These are phyloP conservation scores for Brachionus asplanchnoidis DNA, from an alignment of 1,140 invertebrate genomes.

Conservation along the genomic window DNA sequence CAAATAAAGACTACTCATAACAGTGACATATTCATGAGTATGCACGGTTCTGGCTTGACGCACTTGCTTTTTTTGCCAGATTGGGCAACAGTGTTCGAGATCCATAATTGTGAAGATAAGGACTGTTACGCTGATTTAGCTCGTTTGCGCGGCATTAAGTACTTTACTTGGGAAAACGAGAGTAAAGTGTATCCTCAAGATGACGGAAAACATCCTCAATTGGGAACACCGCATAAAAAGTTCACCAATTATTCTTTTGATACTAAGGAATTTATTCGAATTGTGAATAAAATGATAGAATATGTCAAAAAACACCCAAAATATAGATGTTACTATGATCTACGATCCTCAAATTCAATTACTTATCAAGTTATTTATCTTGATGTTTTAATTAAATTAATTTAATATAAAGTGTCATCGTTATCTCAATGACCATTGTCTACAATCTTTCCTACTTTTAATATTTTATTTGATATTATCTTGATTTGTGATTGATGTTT, in stretches of 20 bases:
- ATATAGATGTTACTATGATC: constrained; percentile 41
- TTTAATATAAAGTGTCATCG: not conserved
- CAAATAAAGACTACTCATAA: constrained; percentile 69
- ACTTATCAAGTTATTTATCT: not conserved
- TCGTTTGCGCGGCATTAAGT: constrained; percentile 81
- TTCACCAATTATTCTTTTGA: constrained; percentile 94
- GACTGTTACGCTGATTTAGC: constrained; percentile 88
- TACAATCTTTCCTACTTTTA: not conserved
- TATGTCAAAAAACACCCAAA: constrained; percentile 62
- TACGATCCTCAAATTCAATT: not conserved
- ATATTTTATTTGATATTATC: not conserved
- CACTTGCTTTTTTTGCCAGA: constrained; percentile 90
- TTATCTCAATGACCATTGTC: not conserved
- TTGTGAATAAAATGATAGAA: constrained; percentile 68
- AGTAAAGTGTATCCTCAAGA: constrained; percentile 72
- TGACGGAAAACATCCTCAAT: constrained; percentile 76
- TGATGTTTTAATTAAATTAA: not conserved
- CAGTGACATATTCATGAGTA: constrained; percentile 77
- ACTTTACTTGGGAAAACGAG: constrained; percentile 81
- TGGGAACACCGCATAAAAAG: constrained; percentile 80
- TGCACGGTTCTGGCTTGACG: constrained; percentile 88
- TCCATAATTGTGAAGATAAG: constrained; percentile 94
- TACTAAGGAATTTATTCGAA: constrained; percentile 71
- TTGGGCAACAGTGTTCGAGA: constrained; percentile 90
- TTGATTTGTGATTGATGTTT: no score